A percentile compares a stretch with the other conserved stretches of the same genome.
These are phyloP conservation scores for Luffia ferchaultella DNA, from an alignment of 2,888 invertebrate genomes.

Conservation along the genomic window DNA sequence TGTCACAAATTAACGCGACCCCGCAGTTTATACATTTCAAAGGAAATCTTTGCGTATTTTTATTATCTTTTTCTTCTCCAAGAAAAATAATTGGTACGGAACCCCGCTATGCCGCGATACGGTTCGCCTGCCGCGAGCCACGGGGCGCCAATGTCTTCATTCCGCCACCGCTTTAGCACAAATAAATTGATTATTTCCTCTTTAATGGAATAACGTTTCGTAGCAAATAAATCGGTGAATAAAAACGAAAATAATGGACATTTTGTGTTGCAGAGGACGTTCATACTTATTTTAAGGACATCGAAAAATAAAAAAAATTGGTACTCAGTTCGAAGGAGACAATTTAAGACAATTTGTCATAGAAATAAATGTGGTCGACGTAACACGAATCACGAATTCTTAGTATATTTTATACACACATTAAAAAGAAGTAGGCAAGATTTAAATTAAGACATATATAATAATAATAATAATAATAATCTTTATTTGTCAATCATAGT, in stretches of 20 bases:
- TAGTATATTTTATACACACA: too few species aligned
- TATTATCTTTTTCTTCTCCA: slow-evolving; percentile 17
- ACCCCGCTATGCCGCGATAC: slow-evolving; percentile 46
- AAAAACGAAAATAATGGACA: neutral
- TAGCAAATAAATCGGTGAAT: neutral
- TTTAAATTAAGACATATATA: too few species aligned
- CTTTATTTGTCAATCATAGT: too few species aligned
- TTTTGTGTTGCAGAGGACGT: too few species aligned
- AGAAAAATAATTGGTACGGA: slow-evolving; percentile 25
- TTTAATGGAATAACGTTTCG: slow-evolving; percentile 12
- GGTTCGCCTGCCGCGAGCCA: slow-evolving; percentile 32
- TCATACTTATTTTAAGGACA: too few species aligned
- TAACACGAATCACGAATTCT: too few species aligned
- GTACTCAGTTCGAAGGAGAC: too few species aligned
- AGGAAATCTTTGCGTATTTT: slow-evolving; percentile 25
- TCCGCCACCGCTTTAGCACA: slow-evolving; percentile 12
- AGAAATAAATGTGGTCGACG: too few species aligned
- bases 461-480: too few species aligned
- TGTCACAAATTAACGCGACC: neutral
- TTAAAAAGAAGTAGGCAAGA: too few species aligned
- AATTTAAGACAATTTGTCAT: too few species aligned
- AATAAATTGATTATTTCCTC: slow-evolving; percentile 16
- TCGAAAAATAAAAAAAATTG: too few species aligned
- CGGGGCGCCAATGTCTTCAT: slow-evolving; percentile 55
- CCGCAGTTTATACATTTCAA: neutral